Conservation (phyloP, 2,113 vertebrate species). For the Mungos mungo region DNA sequence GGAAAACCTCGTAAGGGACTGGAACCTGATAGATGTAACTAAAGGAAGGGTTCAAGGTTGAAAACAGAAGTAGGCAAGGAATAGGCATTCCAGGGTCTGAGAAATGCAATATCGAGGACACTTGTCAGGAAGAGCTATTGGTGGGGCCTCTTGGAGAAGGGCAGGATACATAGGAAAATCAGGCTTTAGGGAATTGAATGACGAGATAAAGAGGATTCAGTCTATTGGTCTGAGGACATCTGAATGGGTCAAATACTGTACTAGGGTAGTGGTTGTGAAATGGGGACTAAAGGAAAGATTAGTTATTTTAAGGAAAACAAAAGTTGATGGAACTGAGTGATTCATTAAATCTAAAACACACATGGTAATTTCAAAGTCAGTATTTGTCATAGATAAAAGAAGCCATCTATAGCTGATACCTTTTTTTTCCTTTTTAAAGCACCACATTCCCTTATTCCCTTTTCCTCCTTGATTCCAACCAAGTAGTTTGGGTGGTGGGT, state of each 20-base stretch:
- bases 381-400: neutral
- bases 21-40: neutral
- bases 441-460: neutral
- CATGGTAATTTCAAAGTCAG: neutral
- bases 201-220: neutral
- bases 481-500: neutral
- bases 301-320: neutral
- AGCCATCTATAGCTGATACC: neutral
- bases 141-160: neutral
- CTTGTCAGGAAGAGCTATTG: neutral
- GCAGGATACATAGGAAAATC: neutral
- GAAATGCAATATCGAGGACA: neutral
- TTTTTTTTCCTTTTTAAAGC: neutral
- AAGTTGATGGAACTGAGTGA: neutral
- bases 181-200: neutral
- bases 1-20: neutral
- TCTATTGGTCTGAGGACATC: neutral
- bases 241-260: neutral
- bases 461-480: neutral
- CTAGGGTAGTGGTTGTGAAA: neutral
- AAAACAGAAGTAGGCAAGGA: neutral
- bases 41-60: neutral
- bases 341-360: neutral
- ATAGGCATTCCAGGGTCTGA: neutral
- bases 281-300: neutral